Evolutionary conservation across 2,888 invertebrate species (phyloP).

Genomic region (Buathra laborator): DNA sequence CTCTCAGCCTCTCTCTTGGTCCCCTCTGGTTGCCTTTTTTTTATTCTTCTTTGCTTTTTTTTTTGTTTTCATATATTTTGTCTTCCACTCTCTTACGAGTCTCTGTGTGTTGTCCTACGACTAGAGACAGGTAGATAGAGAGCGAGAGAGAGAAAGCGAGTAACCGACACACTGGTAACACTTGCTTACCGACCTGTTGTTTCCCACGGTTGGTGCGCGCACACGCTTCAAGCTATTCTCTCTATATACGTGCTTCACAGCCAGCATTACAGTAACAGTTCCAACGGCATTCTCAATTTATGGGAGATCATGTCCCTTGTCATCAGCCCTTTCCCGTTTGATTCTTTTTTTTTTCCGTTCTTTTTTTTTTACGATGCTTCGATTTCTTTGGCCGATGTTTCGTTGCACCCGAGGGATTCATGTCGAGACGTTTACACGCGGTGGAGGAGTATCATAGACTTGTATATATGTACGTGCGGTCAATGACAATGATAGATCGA

Average conservation of each 20-base stretch:
- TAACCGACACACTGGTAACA: constrained; percentile 4
- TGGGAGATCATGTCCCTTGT: constrained; percentile 1
- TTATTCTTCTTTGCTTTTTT: constrained; percentile 45
- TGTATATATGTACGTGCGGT: not conserved
- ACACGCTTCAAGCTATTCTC: constrained; percentile 10
- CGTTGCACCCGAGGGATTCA: constrained; percentile 11
- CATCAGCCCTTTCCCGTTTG: not conserved
- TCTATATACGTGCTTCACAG: not conserved
- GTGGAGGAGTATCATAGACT: not conserved
- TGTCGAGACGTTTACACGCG: not conserved
- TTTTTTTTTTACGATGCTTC: not conserved
- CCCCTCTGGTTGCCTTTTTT: constrained; percentile 47
- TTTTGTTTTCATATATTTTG: constrained; percentile 64
- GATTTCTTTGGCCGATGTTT: not conserved
- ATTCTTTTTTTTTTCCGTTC: not conserved
- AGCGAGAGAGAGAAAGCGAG: not conserved
- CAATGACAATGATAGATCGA: not conserved
- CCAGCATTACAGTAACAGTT: not conserved
- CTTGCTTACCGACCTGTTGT: constrained; percentile 18
- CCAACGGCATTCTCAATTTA: constrained; percentile 2
- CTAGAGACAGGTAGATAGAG: constrained; percentile 8
- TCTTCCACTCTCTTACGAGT: constrained; percentile 72
- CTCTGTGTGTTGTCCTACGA: constrained; percentile 30
- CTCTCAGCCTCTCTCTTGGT: constrained; percentile 74
- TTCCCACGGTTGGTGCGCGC: constrained; percentile 20